A percentile compares a stretch with the other conserved stretches of the same genome.
Evolutionary conservation across 1,140 invertebrate species (phyloP).

Genomic region (Sinella curviseta): DNA sequence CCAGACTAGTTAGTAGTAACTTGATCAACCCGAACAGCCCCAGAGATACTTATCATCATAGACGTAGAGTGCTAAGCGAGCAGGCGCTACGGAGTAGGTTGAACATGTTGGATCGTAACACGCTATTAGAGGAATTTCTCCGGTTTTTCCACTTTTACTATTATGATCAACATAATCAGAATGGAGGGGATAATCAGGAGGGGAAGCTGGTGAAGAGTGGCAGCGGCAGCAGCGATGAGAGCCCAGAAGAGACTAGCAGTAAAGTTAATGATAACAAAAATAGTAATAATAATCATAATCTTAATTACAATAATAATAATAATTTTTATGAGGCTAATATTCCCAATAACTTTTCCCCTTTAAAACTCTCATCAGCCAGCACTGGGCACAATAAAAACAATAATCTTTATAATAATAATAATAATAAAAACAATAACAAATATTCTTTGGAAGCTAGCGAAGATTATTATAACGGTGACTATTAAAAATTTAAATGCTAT

Average conservation of each 20-base stretch:
- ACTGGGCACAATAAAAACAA: constrained; percentile 10
- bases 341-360: neutral
- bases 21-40: neutral
- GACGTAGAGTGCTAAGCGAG: constrained; percentile 21
- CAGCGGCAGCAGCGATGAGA: no score
- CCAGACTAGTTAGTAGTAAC: constrained; percentile 17
- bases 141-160: neutral
- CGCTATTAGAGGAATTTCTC: constrained; percentile 19
- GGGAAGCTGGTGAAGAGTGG: neutral
- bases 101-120: neutral
- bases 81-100: constrained; percentile 1
- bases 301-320: neutral
- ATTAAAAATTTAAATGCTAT: neutral
- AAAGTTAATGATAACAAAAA: no score
- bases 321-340: neutral
- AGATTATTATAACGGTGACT: constrained; percentile 3
- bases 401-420: neutral
- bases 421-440: constrained; percentile 9
- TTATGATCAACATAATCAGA: constrained; percentile 2
- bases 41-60: neutral
- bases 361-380: constrained; percentile 2
- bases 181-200: neutral
- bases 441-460: neutral
- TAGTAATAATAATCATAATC: no score
- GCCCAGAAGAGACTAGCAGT: neutral